Base-by-base conservation (phyloP, 2,797 vertebrate genomes). In the Myripristis murdjan region DNA sequence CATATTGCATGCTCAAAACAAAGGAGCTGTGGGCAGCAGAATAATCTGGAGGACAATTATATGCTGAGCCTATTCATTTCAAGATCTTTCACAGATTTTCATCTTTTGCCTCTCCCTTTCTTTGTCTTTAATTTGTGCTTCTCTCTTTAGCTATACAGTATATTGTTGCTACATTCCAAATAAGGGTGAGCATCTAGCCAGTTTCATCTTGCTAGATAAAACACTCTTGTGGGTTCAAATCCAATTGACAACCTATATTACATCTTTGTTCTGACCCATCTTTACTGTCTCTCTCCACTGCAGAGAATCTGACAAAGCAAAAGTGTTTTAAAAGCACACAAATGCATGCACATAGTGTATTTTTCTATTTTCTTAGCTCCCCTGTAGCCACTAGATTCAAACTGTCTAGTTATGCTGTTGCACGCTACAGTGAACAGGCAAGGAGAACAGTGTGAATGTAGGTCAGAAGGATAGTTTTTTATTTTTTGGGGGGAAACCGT, bases 381-480 rank as follows among this genome's bases (percentile, higher is more conserved):
- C 2, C 20, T 37, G 23, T 12, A 18, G 48, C 60, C 46, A 28
- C 46, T 57, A 41, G 8, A 60, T 81, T 47, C 59, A 55, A 8
- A 2, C 37, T 18, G 9, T 26, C 20, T 57, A 26, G 28, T 60
- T 22, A 0, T 15, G 24, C 24, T 63, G 41, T 18, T 26, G 16
- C n/a, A 48, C 60, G 60, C 76, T 84, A 82, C 77, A 61, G 76
- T 71, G 74, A 78, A 67, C 16, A 7, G 47, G 56, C 68, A 67
- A 69, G 33, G 47, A 57, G 56, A 74, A 61, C 23, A 58, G 37
- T 87, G 64, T 76, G 58, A 88, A 89, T 91, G 77, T 88, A 91
- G 88, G 84, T 91, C 81, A 77, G 62, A 52, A 48, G 59, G 55
- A 53, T 43, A 24, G 44, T 37, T n/a, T 51, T 77, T 73, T 28